Evolutionary conservation across 2,888 invertebrate genomes (phyloP), one percentile per base, ranked within the genome.

Genomic region (Isotomurus palustris): DNA sequence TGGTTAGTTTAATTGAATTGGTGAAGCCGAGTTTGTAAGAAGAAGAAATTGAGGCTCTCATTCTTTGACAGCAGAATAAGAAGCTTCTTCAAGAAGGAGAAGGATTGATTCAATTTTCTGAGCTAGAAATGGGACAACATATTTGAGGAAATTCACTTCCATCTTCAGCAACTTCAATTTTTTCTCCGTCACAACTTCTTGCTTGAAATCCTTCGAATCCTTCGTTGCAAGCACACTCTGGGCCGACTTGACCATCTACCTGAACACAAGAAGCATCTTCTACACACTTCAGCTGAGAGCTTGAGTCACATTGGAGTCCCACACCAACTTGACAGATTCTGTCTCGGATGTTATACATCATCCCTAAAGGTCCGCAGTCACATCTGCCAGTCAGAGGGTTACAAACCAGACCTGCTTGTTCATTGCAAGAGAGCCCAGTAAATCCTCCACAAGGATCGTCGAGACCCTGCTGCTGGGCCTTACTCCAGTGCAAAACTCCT

Each of bases 341-440:
- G 17, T 43, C 44, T 10, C 51, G 41, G 17, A 29, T 41, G 44
- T 60, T 59, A 35, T 47, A 63, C 10, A 60, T 27, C 57, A 60
- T 52, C 59, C 60, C 54, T 2, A 57, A 54, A 53, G 48, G 56
- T 27, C 53, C 52, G 32, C 63, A 63, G 14, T 63, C 63, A 32
- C 63, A 63, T 19, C 47, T 22, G 44, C 55, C 60, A 0, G 54
- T 27, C 3, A 35, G 8, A 4, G 43, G 28, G 14, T 53, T 56
- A 29, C 60, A 60, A 27, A 50, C 50, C 43, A 60, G 35, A 3
- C 49, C 49, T 21, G 49, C 22, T 4, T 3, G 5, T 10, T 35
- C 21, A 27, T 49, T 35, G 24, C 49, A 49, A 6, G 8, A 5
- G 14, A 28, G 6, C 12, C 22, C 43, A 22, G 6, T 17, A 5